Base-by-base conservation (phyloP, 2,113 vertebrate species). In the Maccullochella peelii region DNA sequence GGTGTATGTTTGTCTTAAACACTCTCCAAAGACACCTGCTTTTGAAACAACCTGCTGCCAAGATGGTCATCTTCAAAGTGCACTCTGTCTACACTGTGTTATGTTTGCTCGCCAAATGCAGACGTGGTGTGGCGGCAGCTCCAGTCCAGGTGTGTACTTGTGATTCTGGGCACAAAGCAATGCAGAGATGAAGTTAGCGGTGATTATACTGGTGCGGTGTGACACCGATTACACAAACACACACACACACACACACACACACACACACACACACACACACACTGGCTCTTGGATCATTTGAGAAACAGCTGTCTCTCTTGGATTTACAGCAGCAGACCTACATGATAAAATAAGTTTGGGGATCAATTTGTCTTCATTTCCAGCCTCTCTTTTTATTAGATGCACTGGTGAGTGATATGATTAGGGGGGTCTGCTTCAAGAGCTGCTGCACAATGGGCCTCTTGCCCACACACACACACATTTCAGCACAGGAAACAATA, bases 291-390 rank as follows among this genome's bases (percentile, higher is more conserved):
- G 77, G 83, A 86, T 42, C 12, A 10, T 55, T 63, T 63, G 69
- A 76, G 73, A 66, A 81, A 76, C 73, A 86, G 69, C 83, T 82
- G 80, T 80, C 73, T 86, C 63, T 80, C 44, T 70, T 86, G 91
- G 86, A 88, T 74, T 79, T 62, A 58, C 4, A 3, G 71, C 75
- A 63, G 52, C 69, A 66, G 63, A 85, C 61, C 42, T 16, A 42
- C 40, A 73, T 82, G 63, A 82, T 88, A 61, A 63, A 88, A 88
- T 79, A 84, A 80, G 72, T 73, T 74, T 16, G 20, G 25, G 70
- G 33, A 63, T 86, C 68, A 66, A 82, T 88, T 82, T 82, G 54
- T 90, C 88, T 90, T 87, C 71, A 87, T 87, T 90, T 83, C 65
- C 72, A 66, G 79, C 15, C 67, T 59, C 74, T 74, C 69, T 68